Conservation (phyloP, 1,140 invertebrate species). For the Trichonephila clavata region DNA sequence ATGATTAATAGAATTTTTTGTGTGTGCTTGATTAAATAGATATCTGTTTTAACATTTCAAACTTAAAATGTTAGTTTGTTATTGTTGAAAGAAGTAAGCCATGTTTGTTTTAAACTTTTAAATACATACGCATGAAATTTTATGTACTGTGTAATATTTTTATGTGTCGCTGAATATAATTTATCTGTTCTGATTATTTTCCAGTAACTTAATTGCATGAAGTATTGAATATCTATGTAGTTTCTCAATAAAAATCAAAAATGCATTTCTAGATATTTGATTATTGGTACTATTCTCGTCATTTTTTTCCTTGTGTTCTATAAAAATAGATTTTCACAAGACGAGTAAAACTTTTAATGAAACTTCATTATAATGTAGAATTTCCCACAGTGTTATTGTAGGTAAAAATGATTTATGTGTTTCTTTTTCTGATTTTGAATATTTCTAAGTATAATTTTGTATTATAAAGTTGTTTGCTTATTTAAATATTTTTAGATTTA, state of each 20-base stretch:
- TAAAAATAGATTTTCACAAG: neutral
- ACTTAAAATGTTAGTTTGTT: conserved; percentile 30
- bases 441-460: too few relatives aligned
- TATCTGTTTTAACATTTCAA: conserved; percentile 29
- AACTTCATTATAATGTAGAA: neutral
- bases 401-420: neutral
- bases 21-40: conserved; percentile 31
- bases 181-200: conserved; percentile 36
- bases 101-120: conserved; percentile 36
- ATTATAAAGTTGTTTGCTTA: too few relatives aligned
- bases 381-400: neutral
- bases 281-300: neutral
- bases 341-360: neutral
- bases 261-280: neutral
- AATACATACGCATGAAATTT: conserved; percentile 39
- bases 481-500: too few relatives aligned
- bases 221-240: conserved; percentile 36
- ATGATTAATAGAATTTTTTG: neutral
- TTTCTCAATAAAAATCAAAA: conserved; percentile 34
- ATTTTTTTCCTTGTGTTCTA: neutral
- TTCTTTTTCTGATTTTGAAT: neutral
- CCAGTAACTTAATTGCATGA: conserved; percentile 27
- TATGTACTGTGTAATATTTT: conserved; percentile 39
- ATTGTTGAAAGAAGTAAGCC: conserved; percentile 26
- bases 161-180: conserved; percentile 29